A percentile compares a stretch with the other conserved stretches of the same genome.
These are phyloP conservation scores for Oreamnos americanus DNA, from an alignment of 2,113 vertebrate species.

Conservation along the genomic window DNA sequence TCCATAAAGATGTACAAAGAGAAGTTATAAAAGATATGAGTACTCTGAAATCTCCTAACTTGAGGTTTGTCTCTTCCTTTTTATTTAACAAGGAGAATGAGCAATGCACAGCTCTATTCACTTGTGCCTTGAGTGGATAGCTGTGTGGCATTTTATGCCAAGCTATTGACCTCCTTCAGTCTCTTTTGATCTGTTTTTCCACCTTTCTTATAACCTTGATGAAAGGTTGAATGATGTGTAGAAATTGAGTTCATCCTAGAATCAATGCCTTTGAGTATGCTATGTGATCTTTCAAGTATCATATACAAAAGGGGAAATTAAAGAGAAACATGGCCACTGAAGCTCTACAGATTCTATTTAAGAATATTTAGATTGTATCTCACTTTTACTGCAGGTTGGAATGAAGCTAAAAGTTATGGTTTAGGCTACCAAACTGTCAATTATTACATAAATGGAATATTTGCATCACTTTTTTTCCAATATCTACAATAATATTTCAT, in stretches of 20 bases:
- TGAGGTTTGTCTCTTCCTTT: background rate
- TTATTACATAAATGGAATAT: background rate
- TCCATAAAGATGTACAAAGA: background rate
- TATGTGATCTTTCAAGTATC: constrained; percentile 30
- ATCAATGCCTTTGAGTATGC: constrained; percentile 47
- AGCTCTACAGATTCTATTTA: constrained; percentile 26
- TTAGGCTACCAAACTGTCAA: background rate
- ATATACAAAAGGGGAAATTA: constrained; percentile 23
- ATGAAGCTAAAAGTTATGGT: background rate
- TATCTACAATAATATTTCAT: background rate
- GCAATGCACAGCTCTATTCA: background rate
- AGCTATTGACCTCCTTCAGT: constrained; percentile 4
- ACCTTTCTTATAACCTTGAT: constrained; percentile 58
- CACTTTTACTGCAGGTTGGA: constrained; percentile 16
- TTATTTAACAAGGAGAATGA: background rate
- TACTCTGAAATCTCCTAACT: background rate
- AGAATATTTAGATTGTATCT: background rate
- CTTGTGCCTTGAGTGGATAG: background rate
- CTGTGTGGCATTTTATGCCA: background rate
- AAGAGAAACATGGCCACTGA: constrained; percentile 3
- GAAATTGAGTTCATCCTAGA: constrained; percentile 57
- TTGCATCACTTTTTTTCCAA: background rate
- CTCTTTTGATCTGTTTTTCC: constrained; percentile 51
- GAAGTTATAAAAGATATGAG: background rate
- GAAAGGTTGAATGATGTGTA: constrained; percentile 41